A percentile compares a stretch with the other conserved stretches of the same genome.
Conservation (phyloP, 2,113 vertebrate genomes). For the Ranitomeya imitator region DNA sequence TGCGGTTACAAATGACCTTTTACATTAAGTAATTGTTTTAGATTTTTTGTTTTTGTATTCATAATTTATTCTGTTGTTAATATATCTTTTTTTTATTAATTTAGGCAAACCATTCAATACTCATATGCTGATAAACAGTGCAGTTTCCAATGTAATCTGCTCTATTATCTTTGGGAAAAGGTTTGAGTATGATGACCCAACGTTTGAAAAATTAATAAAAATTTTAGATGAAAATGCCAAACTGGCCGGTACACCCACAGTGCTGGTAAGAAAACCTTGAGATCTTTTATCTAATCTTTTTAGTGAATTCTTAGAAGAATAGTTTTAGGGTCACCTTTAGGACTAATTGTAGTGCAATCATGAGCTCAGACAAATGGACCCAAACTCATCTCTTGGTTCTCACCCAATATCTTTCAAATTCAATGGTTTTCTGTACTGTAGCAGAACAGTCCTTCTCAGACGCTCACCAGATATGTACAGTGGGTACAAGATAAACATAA, state of each 20-base stretch:
- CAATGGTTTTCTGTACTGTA: no score
- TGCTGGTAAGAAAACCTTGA: slow-evolving; percentile 63
- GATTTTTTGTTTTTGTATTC: neutral
- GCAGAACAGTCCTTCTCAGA: no score
- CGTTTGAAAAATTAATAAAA: slow-evolving; percentile 65
- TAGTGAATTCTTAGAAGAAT: neutral
- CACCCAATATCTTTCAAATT: no score
- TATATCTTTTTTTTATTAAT: neutral
- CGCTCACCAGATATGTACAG: no score
- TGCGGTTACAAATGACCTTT: neutral
- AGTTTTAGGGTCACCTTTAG: no score
- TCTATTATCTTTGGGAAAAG: slow-evolving; percentile 69
- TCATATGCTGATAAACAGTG: slow-evolving; percentile 64
- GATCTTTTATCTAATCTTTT: neutral
- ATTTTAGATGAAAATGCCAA: slow-evolving; percentile 65
- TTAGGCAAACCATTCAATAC: slow-evolving; percentile 68
- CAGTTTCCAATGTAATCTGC: slow-evolving; percentile 69
- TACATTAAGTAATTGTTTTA: neutral
- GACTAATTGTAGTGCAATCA: no score
- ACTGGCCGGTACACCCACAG: slow-evolving; percentile 62
- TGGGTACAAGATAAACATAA: no score
- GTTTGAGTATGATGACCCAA: slow-evolving; percentile 70
- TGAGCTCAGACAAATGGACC: no score
- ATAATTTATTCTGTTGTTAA: neutral
- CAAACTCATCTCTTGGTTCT: no score